Conservation (phyloP, 1,140 invertebrate genomes). For the Tetraneura akinire region DNA sequence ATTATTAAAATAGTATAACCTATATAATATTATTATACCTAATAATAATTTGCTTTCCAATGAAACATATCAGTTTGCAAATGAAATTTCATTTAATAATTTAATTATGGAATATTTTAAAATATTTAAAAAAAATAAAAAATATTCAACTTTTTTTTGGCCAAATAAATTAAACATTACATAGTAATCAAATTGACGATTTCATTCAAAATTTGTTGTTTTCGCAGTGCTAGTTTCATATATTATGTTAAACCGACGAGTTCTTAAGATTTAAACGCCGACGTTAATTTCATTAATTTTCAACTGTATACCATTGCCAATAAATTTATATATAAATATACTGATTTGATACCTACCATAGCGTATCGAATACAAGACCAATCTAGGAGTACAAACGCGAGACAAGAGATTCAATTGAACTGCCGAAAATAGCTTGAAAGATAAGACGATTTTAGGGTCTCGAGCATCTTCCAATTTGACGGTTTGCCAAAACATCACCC, state of each 20-base stretch:
- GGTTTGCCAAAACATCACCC: slow-evolving; percentile 31
- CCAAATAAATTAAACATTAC: no score
- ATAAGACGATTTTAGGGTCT: slow-evolving; percentile 33
- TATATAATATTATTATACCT: no score
- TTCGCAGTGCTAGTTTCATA: no score
- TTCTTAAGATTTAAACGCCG: background rate
- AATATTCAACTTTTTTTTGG: no score
- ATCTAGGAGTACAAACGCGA: background rate
- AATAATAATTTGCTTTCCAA: no score
- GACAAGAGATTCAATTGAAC: slow-evolving; percentile 22
- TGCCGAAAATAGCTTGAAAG: slow-evolving; percentile 13
- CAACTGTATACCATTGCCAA: background rate
- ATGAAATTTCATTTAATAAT: no score
- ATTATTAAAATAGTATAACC: no score
- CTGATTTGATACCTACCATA: background rate
- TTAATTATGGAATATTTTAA: no score
- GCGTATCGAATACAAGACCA: background rate
- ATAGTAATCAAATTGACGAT: no score
- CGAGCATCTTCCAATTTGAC: slow-evolving; percentile 27
- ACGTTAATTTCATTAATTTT: slow-evolving; percentile 15
- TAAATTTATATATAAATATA: background rate
- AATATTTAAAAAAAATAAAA: no score
- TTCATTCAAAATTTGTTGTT: no score
- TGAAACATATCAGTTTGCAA: no score
- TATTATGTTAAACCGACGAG: background rate